Evolutionary conservation across 2,797 vertebrate genomes (phyloP), one percentile per base, ranked within the genome.

Genomic region (Streptopelia turtur): DNA sequence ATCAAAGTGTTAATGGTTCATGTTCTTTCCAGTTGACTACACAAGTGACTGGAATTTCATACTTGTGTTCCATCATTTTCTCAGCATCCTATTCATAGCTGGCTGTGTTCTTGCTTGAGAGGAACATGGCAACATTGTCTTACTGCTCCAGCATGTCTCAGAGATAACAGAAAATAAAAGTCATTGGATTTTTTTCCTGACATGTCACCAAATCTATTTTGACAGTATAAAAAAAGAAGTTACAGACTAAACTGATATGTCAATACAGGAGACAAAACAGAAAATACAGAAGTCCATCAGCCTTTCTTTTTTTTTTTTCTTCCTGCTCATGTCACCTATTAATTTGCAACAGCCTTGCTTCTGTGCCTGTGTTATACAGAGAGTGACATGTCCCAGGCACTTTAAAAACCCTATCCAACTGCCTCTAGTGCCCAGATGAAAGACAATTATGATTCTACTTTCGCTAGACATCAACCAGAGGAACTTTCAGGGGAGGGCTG

Each of bases 401-500:
- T 91, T 43, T 37, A 68, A 83, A 95, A 95, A 16, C 11, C n/a
- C 15, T 60, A 59, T 76, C 31, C n/a, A 65, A 33, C 47, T 83
- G 70, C 35, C 81, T 82, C 53, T 24, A 53, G 56, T 69, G n/a
- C 35, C 66, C 27, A 35, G 84, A 94, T 52, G 64, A 94, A 96
- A 96, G 52, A 56, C 71, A 83, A 71, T 85, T 90, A 77, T 77
- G 70, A 56, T 64, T 80, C 49, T 22, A 27, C 17, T 95, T 83
- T 96, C 95, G 60, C 49, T 83, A 97, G 37, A 79, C 83, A 71
- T 94, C 85, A 96, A 70, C 89, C 57, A 91, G 56, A 91, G 83
- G 87, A 89, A 53, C 64, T 74, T 96, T 83, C 77, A 79, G 70
- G 82, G 69, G 50, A 87, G 27, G 72, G 43, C 33, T 88, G 50